These are phyloP conservation scores for Polydrusus tereticollis DNA, from an alignment of 2,888 invertebrate species.

Conservation along the genomic window DNA sequence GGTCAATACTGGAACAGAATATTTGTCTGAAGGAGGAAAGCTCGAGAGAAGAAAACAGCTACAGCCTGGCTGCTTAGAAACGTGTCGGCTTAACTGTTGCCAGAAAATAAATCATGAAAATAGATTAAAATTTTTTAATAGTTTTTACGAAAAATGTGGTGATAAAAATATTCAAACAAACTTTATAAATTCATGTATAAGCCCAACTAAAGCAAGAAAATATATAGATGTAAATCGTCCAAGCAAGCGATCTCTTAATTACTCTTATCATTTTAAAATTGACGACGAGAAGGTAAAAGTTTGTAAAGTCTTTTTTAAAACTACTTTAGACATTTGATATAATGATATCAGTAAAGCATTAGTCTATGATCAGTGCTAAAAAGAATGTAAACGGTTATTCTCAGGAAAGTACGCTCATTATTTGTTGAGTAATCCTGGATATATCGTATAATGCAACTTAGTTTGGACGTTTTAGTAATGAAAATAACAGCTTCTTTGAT, in stretches of 20 bases:
- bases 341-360: background rate
- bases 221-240: background rate
- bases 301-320: background rate
- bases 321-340: background rate
- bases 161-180: background rate
- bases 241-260: background rate
- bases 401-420: too few species aligned
- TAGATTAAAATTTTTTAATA: background rate
- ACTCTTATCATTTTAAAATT: background rate
- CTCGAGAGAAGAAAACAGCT: background rate
- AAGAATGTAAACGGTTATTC: too few species aligned
- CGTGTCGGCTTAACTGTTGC: background rate
- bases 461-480: too few species aligned
- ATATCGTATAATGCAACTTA: too few species aligned
- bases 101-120: background rate
- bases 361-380: too few species aligned
- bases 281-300: background rate
- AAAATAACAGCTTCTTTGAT: too few species aligned
- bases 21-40: background rate
- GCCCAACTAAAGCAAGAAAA: background rate
- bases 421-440: too few species aligned
- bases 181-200: background rate
- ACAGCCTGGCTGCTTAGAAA: background rate
- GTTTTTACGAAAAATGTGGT: background rate
- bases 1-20: background rate